Base-by-base conservation (phyloP, 2,888 invertebrate species). In the Drosophila emarginata region DNA sequence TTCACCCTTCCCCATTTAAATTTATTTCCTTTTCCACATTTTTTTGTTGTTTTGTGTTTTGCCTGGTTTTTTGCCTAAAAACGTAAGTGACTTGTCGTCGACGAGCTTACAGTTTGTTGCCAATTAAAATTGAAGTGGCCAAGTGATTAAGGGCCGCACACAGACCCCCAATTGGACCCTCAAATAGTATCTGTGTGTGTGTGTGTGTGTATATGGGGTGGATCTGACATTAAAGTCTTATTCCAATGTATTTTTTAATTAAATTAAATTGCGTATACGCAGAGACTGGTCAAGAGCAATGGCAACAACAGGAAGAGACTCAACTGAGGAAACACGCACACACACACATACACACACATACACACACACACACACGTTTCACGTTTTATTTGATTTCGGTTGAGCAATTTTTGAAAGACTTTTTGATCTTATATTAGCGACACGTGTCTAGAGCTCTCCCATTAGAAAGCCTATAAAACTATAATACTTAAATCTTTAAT, bases 221-320 rank as follows among this genome's bases (percentile, higher is more conserved):
- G 59, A 54, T 45, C 40, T 58, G 54, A 61, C 50, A 67, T 53
- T 50, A 32, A 61, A 61, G 51, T 52, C 57, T 26, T 59, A 52
- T 40, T 39, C 18, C 53, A 66, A 61, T 72, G 71, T 66, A 61
- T 61, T 78, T 87, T 85, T 84, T 82, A 84, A 84, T 87, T 84
- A 87, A 87, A 84, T 84, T 86, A 84, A 85, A 84, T 84, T 84
- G 84, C 88, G 84, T 87, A 84, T 84, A 87, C 83, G 83, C 66
- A 67, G 72, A n/a, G 26, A 53, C 72, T 78, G 70, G 77, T 72
- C 73, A 68, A 61, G 68, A 56, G 45, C 12, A 37, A 26, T 23
- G 9, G 36, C n/a, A 15, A 39, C n/a, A 32, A 50, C n/a, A 32
- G 28, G 61, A 58, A 56, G 62, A 59, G 59, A 21, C 45, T 21